Base-by-base conservation (phyloP, 2,113 vertebrate species). In the Sylvilagus bachmani region DNA sequence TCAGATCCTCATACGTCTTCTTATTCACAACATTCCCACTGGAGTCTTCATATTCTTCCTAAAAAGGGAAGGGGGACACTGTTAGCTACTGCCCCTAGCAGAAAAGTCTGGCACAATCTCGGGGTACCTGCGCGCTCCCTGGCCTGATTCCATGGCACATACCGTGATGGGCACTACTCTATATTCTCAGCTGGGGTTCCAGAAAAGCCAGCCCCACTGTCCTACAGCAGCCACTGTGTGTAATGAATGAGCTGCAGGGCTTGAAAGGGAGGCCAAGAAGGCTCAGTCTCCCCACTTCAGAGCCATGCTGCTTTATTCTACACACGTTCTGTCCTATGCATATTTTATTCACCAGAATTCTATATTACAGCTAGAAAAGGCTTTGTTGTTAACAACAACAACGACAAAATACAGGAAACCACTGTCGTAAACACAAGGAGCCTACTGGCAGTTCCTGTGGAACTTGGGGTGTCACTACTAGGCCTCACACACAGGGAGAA, bases 31-130 rank as follows among this genome's bases (percentile, higher is more conserved):
- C 99, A 0, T 99, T 99, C 84, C 99, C 99, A 13, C 99, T 99
- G 51, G 99, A 99, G 97, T 99, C 99, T 97, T 99, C 99, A 0
- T 99, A 99, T 89, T 99, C 99, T 96, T 99, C 99, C 99, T 99
- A 96, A 36, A 97, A 95, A 1, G n/a, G 81, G 97, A 96, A 0
- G 1, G 71, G 64, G 12, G 11, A 69, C 31, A 51, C 93, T 6
- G 93, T 96, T 92, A 97, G 67, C 61, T 64, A 53, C 7, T n/a
- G 14, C 74, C 80, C 80, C 85, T 33, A n/a, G 53, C 22, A 88
- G 51, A 93, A 80, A 81, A 14, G 64, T 31, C 4, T 64, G 27
- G 69, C 81, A 80, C 7, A 71, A 4, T 17, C 33, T 44, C 77
- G 31, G 27, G 64, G 64, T 31, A 36, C 49, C 73, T 80, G 31